Conservation (phyloP, 2,888 invertebrate genomes). For the Pegoplata infirma region DNA sequence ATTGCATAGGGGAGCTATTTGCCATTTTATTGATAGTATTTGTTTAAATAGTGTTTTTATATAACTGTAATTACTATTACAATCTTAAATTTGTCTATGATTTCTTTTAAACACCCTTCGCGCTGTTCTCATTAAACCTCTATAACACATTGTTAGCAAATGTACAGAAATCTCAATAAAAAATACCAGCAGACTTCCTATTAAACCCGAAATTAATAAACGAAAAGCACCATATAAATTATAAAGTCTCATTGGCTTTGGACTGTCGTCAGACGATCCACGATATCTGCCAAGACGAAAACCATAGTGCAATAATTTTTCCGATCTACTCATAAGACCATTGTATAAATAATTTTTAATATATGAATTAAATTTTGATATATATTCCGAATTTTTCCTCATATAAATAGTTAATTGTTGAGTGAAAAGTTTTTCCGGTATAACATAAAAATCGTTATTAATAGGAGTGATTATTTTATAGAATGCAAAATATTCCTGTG, state of each 20-base stretch:
- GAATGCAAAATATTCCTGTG: slow-evolving; percentile 64
- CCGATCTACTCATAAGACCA: slow-evolving; percentile 64
- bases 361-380: slow-evolving; percentile 60
- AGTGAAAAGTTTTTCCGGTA: slow-evolving; percentile 63
- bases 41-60: too few relatives aligned
- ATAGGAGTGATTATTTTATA: slow-evolving; percentile 55
- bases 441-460: slow-evolving; percentile 55
- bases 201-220: slow-evolving; percentile 47
- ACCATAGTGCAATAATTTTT: slow-evolving; percentile 42
- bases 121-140: background rate
- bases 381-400: slow-evolving; percentile 64
- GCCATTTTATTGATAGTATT: too few relatives aligned
- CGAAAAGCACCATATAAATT: slow-evolving; percentile 59
- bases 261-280: slow-evolving; percentile 23
- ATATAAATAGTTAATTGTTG: slow-evolving; percentile 67
- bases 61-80: too few relatives aligned
- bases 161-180: slow-evolving; percentile 24
- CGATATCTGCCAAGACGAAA: background rate
- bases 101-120: background rate
- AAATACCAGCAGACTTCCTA: slow-evolving; percentile 10
- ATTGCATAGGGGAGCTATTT: too few relatives aligned
- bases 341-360: slow-evolving; percentile 60
- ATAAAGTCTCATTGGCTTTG: slow-evolving; percentile 43
- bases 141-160: background rate
- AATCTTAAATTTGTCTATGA: background rate